A percentile compares a stretch with the other conserved stretches of the same genome.
These are phyloP conservation scores for Scomber japonicus DNA, from an alignment of 2,113 vertebrate genomes.

Conservation along the genomic window DNA sequence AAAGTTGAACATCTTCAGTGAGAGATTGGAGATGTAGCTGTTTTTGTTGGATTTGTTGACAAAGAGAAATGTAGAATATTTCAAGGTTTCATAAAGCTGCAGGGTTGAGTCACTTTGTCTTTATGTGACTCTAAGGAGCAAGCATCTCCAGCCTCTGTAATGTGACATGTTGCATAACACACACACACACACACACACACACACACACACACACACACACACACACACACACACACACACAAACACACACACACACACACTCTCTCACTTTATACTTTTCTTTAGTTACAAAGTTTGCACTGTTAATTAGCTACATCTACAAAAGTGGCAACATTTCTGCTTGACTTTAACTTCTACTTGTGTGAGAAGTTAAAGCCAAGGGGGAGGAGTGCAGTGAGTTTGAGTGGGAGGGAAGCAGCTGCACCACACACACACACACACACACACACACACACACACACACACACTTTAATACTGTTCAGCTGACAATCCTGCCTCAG, in stretches of 20 bases:
- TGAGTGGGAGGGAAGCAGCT: slow-evolving; percentile 8
- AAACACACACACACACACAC: too few species aligned
- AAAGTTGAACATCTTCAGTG: too few species aligned
- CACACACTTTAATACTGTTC: slow-evolving; percentile 13
- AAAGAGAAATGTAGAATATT: too few species aligned
- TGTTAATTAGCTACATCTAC: neutral
- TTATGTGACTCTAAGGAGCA: too few species aligned
- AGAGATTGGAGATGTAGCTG: too few species aligned
- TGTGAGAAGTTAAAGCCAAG: neutral
- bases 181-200: too few species aligned
- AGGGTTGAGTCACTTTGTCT: too few species aligned
- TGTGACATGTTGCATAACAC: neutral
- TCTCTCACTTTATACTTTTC: neutral
- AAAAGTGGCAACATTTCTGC: neutral
- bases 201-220: too few species aligned
- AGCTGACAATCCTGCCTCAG: slow-evolving; percentile 29
- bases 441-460: slow-evolving; percentile 11
- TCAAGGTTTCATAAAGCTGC: too few species aligned
- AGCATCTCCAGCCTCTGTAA: neutral
- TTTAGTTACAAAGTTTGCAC: neutral
- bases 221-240: too few species aligned
- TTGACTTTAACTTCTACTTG: neutral
- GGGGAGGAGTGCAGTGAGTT: neutral
- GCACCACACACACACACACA: slow-evolving; percentile 5
- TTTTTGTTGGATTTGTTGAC: too few species aligned